Base-by-base conservation (phyloP, 2,113 vertebrate genomes). In the Cettia cetti region DNA sequence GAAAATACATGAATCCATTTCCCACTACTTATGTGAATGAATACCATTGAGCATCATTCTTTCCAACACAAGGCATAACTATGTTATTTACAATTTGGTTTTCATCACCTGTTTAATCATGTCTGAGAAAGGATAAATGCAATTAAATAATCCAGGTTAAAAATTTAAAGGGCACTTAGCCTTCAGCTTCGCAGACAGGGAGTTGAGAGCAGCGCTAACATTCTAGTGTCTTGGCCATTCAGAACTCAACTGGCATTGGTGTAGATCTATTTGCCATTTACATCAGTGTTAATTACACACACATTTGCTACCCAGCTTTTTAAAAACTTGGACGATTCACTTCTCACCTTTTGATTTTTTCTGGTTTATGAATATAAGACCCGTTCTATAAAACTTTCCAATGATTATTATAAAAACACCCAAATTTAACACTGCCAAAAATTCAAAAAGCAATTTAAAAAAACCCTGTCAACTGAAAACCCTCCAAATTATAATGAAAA, bases 51-150 rank as follows among this genome's bases (percentile, higher is more conserved):
- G 79, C 15, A 7, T 89, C 86, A 86, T 44, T 94, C 45, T 75
- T 82, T 88, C 66, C 69, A 93, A 82, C 64, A 84, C 75, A 88
- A 54, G n/a, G 50, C 33, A 87, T 71, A 91, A 49, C 35, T 47
- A 59, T 64, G 60, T 59, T 81, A 92, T 82, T 95, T 89, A 91
- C 49, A 82, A 22, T 64, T 94, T 92, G 57, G 0, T 85, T 96
- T 93, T 95, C 83, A 94, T 94, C 85, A 94, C 83, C 71, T 93
- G 72, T 86, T 93, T 87, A 86, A 95, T 90, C 96, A 82, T 11
- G 30, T 66, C 91, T 82, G 54, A 91, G 45, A 89, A 89, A 75
- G 81, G 45, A 96, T 78, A 93, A 92, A 82, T 81, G 40, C 52
- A 94, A 77, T 56, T 40, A 80, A 94, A 93, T 33, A 82, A 85